Conservation (phyloP, 2,888 invertebrate genomes). For the Polymixis flavicincta region DNA sequence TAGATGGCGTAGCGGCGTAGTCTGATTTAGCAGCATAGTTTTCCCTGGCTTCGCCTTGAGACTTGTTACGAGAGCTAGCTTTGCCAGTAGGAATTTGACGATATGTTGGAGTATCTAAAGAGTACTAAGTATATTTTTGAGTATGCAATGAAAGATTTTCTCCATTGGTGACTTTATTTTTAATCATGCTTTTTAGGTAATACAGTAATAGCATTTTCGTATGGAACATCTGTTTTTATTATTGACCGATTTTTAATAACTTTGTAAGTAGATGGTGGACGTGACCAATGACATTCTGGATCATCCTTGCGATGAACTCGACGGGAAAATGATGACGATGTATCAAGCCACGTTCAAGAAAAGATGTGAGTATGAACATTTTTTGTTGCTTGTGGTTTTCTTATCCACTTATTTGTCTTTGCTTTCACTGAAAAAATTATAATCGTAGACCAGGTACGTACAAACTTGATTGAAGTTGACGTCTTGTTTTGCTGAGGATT, state of each 20-base stretch:
- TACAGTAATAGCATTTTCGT: background rate
- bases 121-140: background rate
- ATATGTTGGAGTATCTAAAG: background rate
- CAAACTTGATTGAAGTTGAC: too few relatives aligned
- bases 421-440: background rate
- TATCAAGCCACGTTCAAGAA: slow-evolving; percentile 91
- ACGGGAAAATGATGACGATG: slow-evolving; percentile 91
- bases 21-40: background rate
- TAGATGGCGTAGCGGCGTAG: background rate
- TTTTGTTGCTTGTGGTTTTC: background rate
- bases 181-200: background rate
- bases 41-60: background rate
- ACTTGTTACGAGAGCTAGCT: background rate
- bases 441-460: background rate
- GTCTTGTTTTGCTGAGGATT: background rate
- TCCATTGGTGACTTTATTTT: background rate
- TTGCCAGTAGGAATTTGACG: background rate
- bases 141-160: background rate
- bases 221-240: background rate
- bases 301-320: slow-evolving; percentile 91
- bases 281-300: slow-evolving; percentile 92
- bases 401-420: background rate
- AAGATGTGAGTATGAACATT: slow-evolving; percentile 84
- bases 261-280: slow-evolving; percentile 88
- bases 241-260: background rate